Evolutionary conservation across 64 coral and sea anemone species (phyloP), one percentile per base, ranked within the genome.

Genomic region (Actinia tenebrosa): DNA sequence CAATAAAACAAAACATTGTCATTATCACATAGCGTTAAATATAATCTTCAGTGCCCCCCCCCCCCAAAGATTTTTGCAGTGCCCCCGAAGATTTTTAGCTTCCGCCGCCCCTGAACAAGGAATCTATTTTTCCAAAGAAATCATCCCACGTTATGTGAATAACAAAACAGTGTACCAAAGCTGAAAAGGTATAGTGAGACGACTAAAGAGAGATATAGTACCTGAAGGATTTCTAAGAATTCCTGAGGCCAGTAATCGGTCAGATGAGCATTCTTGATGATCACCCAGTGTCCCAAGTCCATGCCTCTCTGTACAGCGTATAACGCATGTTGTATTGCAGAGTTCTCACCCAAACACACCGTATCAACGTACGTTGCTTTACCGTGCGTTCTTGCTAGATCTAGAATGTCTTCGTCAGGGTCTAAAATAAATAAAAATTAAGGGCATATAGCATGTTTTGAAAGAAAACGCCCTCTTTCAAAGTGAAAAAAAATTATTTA

Each of bases 201-300:
- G 1, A 37, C 56, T 58, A 58, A 58, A 58, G 56, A 16, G 0
- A 58, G 56, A 14, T 58, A 5, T 58, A 58, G 19, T 81, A 81
- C 89, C 83, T 91, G 53, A 19, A 91, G 71, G 19, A 60, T 55
- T 20, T 91, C 69, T 25, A 91, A 55, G 60, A 83, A 60, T 58
- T 87, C 85, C 0, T 87, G 52, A 22, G 85, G 47, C 90, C 90
- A 92, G 10, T 61, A 13, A 56, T 86, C 13, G 4, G 64, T 86
- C 22, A 92, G 53, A 43, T 92, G 85, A 46, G 84, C 86, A 86
- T 92, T 87, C 64, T 87, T 68, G 14, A 92, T 83, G 37, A 92
- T 62, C 9, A 92, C 90, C 90, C 90, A 92, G 58, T 64, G 64
- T 43, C 90, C 90, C 18, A 56, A 59, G 53, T 83, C 86, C 60